Conservation (phyloP, 1,140 invertebrate species). For the Drosophila persimilis region DNA sequence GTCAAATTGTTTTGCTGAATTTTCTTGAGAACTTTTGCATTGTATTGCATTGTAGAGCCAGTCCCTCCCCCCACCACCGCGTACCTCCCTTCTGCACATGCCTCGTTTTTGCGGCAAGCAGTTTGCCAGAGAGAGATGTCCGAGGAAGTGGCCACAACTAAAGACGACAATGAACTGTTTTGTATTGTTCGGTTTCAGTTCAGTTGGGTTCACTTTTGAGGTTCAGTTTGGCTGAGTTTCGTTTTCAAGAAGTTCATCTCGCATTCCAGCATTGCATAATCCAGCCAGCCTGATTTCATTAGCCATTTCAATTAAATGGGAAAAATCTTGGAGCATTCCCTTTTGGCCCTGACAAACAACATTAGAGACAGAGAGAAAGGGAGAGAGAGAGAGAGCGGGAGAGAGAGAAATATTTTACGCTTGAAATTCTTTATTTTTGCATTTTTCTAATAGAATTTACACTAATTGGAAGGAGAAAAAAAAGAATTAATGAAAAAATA, state of each 20-base stretch:
- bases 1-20: constrained; percentile 81
- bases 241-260: not conserved
- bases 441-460: constrained; percentile 59
- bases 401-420: constrained; percentile 24
- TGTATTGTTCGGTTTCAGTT: constrained; percentile 52
- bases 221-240: not conserved
- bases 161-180: constrained; percentile 79
- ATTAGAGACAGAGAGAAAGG: constrained; percentile 13
- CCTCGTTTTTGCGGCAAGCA: constrained; percentile 22
- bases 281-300: constrained; percentile 38
- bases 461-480: constrained; percentile 68
- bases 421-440: constrained; percentile 21
- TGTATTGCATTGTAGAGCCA: constrained; percentile 57
- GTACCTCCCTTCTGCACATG: constrained; percentile 7
- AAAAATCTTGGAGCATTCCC: constrained; percentile 4
- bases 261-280: constrained; percentile 45
- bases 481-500: constrained; percentile 36
- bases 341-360: constrained; percentile 25
- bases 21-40: constrained; percentile 81
- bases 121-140: constrained; percentile 65
- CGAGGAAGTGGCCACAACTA: constrained; percentile 74
- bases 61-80: constrained; percentile 38
- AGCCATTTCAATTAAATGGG: constrained; percentile 44
- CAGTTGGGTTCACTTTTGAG: constrained; percentile 13
- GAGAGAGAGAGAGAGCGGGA: too few species aligned